These are phyloP conservation scores for Desmophyllum pertusum DNA, from an alignment of 92 coral and sea anemone species.

Conservation along the genomic window DNA sequence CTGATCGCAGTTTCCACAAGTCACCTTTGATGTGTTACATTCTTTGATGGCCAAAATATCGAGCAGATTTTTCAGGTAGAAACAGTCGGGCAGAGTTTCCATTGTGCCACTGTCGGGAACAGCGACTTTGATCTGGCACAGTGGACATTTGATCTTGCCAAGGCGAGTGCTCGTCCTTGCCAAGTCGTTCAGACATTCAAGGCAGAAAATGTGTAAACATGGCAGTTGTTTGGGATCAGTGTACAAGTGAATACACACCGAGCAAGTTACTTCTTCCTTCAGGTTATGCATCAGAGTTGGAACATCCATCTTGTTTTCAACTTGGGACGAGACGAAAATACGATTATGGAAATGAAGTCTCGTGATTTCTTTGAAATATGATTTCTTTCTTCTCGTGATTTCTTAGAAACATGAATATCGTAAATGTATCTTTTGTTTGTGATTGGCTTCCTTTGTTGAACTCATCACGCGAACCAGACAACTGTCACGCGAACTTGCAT, in stretches of 20 bases:
- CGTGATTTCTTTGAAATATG: too few relatives aligned
- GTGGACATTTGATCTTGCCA: slow-evolving; percentile 32
- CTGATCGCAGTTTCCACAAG: slow-evolving; percentile 52
- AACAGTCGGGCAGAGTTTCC: slow-evolving; percentile 37
- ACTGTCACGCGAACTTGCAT: too few relatives aligned
- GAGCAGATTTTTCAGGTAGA: slow-evolving; percentile 44
- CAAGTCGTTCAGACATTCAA: slow-evolving; percentile 34
- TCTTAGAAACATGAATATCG: too few relatives aligned
- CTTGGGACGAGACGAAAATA: too few relatives aligned
- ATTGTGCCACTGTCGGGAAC: slow-evolving; percentile 32
- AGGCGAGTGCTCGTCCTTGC: slow-evolving; percentile 20
- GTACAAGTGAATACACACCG: slow-evolving; percentile 38
- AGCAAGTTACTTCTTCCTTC: slow-evolving; percentile 34
- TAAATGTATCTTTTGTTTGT: too few relatives aligned
- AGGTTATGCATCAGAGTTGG: slow-evolving; percentile 14
- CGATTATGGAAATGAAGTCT: too few relatives aligned
- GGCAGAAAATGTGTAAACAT: slow-evolving; percentile 51
- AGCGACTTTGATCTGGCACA: slow-evolving; percentile 35
- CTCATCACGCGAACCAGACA: too few relatives aligned
- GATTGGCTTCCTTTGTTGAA: too few relatives aligned
- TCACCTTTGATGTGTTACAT: slow-evolving; percentile 9
- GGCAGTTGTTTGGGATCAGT: slow-evolving; percentile 49
- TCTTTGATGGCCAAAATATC: slow-evolving; percentile 45
- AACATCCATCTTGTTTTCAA: slow-evolving; percentile 18
- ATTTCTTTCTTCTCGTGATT: too few relatives aligned